A percentile compares a stretch with the other conserved stretches of the same genome.
These are phyloP conservation scores for Orthonyx spaldingii DNA, from an alignment of 2,113 vertebrate genomes.

Conservation along the genomic window DNA sequence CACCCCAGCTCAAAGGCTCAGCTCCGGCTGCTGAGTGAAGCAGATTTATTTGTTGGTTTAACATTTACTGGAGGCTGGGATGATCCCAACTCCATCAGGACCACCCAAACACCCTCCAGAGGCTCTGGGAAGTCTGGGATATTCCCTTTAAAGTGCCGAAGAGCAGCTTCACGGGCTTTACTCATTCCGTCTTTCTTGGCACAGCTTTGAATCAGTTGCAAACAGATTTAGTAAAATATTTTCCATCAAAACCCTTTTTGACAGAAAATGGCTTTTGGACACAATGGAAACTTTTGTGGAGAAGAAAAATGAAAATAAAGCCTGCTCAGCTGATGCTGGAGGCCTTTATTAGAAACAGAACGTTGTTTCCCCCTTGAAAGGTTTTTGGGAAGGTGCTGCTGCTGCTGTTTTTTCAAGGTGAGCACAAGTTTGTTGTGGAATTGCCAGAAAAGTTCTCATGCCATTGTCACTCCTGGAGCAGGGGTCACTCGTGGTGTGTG, in stretches of 20 bases:
- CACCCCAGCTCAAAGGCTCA: neutral
- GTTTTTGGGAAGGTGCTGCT: neutral
- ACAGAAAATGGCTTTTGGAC: neutral
- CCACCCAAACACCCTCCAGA: neutral
- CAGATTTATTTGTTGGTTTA: conserved; percentile 1
- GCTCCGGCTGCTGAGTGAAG: neutral
- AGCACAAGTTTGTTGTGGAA: neutral
- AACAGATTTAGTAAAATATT: neutral
- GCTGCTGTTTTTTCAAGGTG: neutral
- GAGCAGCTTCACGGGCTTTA: neutral
- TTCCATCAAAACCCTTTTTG: neutral
- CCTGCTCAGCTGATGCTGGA: neutral
- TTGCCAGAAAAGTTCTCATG: neutral
- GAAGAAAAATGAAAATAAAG: neutral
- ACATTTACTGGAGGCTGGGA: neutral
- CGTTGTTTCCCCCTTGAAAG: neutral
- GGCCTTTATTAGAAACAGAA: neutral
- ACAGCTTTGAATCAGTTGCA: neutral
- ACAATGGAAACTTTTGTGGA: neutral
- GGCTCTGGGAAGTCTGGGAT: neutral
- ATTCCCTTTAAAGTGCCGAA: neutral
- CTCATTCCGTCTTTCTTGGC: neutral
- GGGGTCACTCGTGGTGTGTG: neutral
- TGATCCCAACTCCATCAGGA: neutral
- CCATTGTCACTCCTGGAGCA: neutral